Conservation (phyloP, 53 echinoderm and acorn worm genomes). For the Antedon mediterranea region DNA sequence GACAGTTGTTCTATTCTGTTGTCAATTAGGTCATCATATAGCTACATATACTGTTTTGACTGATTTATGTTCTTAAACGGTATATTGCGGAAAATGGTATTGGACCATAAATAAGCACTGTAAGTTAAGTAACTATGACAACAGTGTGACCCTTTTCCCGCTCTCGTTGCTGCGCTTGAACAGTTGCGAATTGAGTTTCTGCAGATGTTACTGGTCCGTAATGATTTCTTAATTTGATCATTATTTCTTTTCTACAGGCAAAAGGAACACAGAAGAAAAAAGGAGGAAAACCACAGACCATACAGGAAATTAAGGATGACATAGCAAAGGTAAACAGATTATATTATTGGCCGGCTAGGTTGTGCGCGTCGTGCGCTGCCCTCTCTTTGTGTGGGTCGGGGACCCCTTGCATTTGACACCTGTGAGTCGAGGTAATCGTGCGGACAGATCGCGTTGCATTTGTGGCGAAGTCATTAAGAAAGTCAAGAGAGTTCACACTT, state of each 20-base stretch:
- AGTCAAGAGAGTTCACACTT: not conserved
- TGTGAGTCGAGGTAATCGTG: not conserved
- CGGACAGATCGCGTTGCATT: not conserved
- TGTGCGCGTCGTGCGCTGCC: not conserved
- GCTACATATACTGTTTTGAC: not conserved
- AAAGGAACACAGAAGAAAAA: not conserved
- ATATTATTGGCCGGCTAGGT: not conserved
- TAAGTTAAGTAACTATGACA: not conserved
- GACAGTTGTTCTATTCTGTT: too few relatives aligned
- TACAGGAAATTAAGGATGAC: not conserved
- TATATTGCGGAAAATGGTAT: not conserved
- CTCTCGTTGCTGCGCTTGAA: not conserved
- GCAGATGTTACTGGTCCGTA: not conserved
- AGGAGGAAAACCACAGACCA: slow-evolving; percentile 1
- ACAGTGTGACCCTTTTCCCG: not conserved
- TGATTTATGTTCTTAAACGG: not conserved
- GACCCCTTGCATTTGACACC: not conserved
- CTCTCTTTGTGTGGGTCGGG: not conserved
- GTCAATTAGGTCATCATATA: not conserved
- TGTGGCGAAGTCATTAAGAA: not conserved
- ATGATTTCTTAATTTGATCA: not conserved
- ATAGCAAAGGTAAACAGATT: not conserved
- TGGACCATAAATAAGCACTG: not conserved
- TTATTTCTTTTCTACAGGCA: not conserved
- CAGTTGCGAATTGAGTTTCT: not conserved